Evolutionary conservation across 92 coral and sea anemone genomes (phyloP), one percentile per base, ranked within the genome.

Genomic region (Parazoanthus atlanticus): DNA sequence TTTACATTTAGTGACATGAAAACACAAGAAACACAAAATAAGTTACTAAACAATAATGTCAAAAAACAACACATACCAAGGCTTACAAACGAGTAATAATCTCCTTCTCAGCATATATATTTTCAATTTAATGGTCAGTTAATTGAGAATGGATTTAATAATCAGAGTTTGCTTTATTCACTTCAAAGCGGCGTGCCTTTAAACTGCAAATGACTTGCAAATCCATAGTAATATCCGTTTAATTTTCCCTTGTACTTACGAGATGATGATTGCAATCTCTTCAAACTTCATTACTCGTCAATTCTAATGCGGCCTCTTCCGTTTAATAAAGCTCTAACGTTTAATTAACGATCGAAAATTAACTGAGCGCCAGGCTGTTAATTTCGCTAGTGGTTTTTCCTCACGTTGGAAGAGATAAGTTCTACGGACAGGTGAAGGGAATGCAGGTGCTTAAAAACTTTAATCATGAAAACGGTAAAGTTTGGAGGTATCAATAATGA

Each of bases 221-320:
- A 84, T 69, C 87, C 66, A 41, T 19, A 47, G 78, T 70, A 84
- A 84, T 46, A 84, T 84, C 87, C 87, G 87, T 84, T 84, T 84
- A 84, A 78, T 84, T 69, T 84, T 84, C 87, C 38, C 78, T 46
- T 84, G 77, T 84, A 28, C 56, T 71, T 84, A 31, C 65, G 47
- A 84, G 58, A 71, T 11, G 87, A 71, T 72, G 87, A 84, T 84
- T 72, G 29, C 66, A 70, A 84, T 84, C 87, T 84, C 76, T 84
- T 70, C 54, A 70, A 74, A 70, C 78, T 70, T 84, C 87, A 84
- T 84, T 84, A 84, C 78, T 84, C 87, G 87, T 84, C 87, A 84
- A 69, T 84, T 69, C 78, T 84, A 67, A 70, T 69, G 77, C 78
- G 77, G 47, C 31, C 69, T 84, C 84, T 70, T 70, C 87, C 87